Conservation (phyloP, 2,888 invertebrate species). For the Phoronis australis region DNA sequence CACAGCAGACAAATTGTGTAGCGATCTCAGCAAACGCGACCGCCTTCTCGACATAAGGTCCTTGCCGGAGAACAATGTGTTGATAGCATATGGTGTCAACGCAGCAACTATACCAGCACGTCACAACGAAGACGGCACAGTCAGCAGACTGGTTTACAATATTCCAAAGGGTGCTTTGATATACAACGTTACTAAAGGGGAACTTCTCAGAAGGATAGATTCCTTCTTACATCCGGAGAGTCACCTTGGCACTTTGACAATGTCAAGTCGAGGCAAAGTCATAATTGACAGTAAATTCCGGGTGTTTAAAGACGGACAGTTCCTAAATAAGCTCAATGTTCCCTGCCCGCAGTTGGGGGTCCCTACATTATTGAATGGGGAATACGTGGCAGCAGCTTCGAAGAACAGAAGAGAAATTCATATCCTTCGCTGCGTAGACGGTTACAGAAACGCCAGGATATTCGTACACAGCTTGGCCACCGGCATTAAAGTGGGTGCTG, state of each 20-base stretch:
- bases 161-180: constrained; percentile 28
- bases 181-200: constrained; percentile 23
- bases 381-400: constrained; percentile 28
- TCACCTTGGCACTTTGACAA: constrained; percentile 12
- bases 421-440: constrained; percentile 24
- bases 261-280: constrained; percentile 22
- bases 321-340: neutral
- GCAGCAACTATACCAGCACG: constrained; percentile 12
- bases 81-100: constrained; percentile 28
- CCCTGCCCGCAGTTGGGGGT: constrained; percentile 5
- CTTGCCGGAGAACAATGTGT: constrained; percentile 16
- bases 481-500: constrained; percentile 26
- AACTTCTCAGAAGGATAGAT: constrained; percentile 21
- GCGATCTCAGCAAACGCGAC: too few species aligned
- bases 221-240: constrained; percentile 20
- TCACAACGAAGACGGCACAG: constrained; percentile 22
- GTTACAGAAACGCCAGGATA: constrained; percentile 17
- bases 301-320: constrained; percentile 15
- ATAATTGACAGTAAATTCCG: constrained; percentile 24
- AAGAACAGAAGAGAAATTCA: constrained; percentile 21
- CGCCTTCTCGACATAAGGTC: constrained; percentile 23
- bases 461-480: constrained; percentile 34
- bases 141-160: constrained; percentile 18
- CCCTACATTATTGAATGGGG: constrained; percentile 26
- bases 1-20: too few species aligned